Evolutionary conservation across 2,888 invertebrate genomes (phyloP), one percentile per base, ranked within the genome.

Genomic region (Ochropacha duplaris): DNA sequence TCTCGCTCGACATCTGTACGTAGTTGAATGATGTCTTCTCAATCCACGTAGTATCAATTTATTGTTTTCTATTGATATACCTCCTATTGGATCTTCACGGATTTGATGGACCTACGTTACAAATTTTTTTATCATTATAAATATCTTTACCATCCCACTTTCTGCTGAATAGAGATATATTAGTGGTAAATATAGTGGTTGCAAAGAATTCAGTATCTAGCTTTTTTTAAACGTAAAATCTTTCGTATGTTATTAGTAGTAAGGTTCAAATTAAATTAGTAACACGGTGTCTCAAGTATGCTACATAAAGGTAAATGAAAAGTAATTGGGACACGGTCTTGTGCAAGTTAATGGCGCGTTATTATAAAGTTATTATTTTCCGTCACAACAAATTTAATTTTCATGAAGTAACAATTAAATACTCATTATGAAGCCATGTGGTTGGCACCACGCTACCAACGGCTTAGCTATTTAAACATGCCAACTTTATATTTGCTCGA

Each of bases 1-100:
- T 61, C 94, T 93, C 4, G 97, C 97, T 56, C 96, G 94, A 81
- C 98, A 98, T 28, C 96, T 94, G 84, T 97, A 98, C 57, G 96
- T 94, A 2, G 97, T 96, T 0, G 95, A 94, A 71, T 96, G 96
- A 67, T 95, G 94, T 66, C 96, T 93, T 66, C 94, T 94, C 66
- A 97, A 88, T 57, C 94, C 94, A 74, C 94, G 94, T 58, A 97
- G 91, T 62, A 95, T 93, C 74, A 97, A 89, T 63, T 94, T 95
- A 80, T 95, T 94, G 57, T 94, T 95, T 65, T 94, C 94, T 22
- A 96, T 93, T 50, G 95, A 90, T 57, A 96, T 92, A 0, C 96
- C 96, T 2, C 93, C 94, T 24, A 94, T 93, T 6, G 95, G 95
- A 77, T 96, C 95, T 68, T 95, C 95, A 54, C 94, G 89, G 54